Base-by-base conservation (phyloP, 1,140 invertebrate species). In the Thaumetopoea pityocampa region DNA sequence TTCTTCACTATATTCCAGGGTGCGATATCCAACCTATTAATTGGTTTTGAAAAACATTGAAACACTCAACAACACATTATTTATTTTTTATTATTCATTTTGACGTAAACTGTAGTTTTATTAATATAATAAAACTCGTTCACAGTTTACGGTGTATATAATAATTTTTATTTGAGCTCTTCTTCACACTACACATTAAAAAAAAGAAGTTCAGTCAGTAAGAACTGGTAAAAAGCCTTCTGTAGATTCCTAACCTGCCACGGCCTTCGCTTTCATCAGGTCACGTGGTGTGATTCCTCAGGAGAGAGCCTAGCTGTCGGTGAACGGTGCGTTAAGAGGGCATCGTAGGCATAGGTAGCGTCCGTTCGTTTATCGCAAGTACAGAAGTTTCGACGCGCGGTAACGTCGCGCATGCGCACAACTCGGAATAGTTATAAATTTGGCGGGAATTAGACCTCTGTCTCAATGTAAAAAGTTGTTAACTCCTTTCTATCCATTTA, bases 261-360 rank as follows among this genome's bases (percentile, higher is more conserved):
- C 67, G 63, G 64, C 51, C 61, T 53, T 51, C 65, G 56, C 76
- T 77, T 77, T 77, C 76, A 69, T 74, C 67, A 69, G 56, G 51
- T 79, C 66, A 73, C 67, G 73, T 74, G 67, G 62, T 46, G 67
- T 52, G 51, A 40, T 54, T 55, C 54, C 59, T 54, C 32, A 47
- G 57, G 47, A 51, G 42, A 78, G 77, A 78, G 76, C 74, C 57
- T 35, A 12, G 36, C 42, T 41, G 51, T 47, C 47, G 56, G 67
- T 67, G 71, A 74, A 38, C 44, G 59, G 65, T 20, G 50, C 15
- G 10, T 20, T 7, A 11, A 8, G 53, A 56, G 33, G 38, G n/a
- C n/a, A 47, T 24, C 53, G 35, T 53, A 28, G 47, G 45, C 44
- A 42, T 41, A 51, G 33, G n/a, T n/a, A n/a, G n/a, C n/a, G n/a